Conservation (phyloP, 2,797 vertebrate species). For the Tamandua tetradactyla region DNA sequence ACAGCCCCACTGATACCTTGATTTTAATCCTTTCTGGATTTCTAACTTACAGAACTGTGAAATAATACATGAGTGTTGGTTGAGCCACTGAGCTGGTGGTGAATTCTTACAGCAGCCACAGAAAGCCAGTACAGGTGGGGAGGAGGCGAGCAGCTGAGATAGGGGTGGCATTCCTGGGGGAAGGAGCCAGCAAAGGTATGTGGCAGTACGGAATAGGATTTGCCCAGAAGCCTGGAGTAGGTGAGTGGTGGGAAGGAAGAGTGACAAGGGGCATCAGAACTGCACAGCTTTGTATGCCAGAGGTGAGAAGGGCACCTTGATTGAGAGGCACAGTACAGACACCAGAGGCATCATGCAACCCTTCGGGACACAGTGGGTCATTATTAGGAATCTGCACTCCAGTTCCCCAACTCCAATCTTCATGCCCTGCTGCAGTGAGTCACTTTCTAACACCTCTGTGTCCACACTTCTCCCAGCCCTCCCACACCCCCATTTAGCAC, state of each 20-base stretch:
- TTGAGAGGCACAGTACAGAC: background rate
- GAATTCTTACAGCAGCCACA: background rate
- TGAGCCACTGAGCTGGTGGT: background rate
- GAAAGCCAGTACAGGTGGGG: background rate
- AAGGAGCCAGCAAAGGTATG: background rate
- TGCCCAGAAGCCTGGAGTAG: background rate
- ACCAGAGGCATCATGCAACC: background rate
- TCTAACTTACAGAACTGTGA: background rate
- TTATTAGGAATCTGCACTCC: background rate
- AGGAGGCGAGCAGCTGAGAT: background rate
- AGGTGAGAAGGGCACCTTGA: background rate
- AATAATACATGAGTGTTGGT: background rate
- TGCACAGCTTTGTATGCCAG: background rate
- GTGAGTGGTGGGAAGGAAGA: background rate
- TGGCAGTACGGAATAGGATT: too few relatives aligned
- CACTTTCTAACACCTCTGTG: conserved; percentile 7
- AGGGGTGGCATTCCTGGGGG: background rate
- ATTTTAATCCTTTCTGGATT: background rate
- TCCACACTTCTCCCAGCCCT: background rate
- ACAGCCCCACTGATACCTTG: background rate
- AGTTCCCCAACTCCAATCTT: background rate
- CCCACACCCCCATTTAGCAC: conserved; percentile 41
- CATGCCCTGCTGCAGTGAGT: background rate
- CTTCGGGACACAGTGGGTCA: background rate
- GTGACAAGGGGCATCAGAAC: background rate